Base-by-base conservation (phyloP, 1,140 invertebrate genomes). In the Drosophila sucinea region DNA sequence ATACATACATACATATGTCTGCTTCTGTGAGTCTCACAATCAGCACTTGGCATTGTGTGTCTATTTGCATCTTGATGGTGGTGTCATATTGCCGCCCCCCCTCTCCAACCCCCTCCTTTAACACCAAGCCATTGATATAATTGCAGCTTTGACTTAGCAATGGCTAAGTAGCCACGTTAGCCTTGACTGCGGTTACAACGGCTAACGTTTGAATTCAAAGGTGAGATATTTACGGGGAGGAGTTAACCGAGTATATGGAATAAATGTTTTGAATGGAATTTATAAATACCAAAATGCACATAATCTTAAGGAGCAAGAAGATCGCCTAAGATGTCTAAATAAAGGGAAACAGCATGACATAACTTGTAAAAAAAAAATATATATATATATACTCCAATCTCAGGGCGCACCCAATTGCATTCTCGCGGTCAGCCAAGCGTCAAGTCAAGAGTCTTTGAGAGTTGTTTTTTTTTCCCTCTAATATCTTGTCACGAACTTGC, bases 131-230 rank as follows among this genome's bases (percentile, higher is more conserved):
- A 51, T 51, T 25, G 44, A 51, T 51, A 27, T 51, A 51, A 51
- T 51, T 51, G 44, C 25, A 27, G 44, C 23, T 51, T 51, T 51
- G 44, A 51, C 2, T 51, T 51, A 51, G 44, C 44, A 51, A 51
- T 25, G 44, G 23, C 23, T 51, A 27, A 27, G n/a, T 47, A 51
- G 44, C 44, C 44, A 27, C 44, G 44, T 27, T 51, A 27, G 25
- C 44, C 44, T 51, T 51, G 44, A 51, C 44, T 51, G 44, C 44
- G 44, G 44, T 51, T 51, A 51, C 44, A 51, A 51, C 44, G 7
- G 23, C 44, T 51, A 8, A 8, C 4, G 23, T 1, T 25, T 17
- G 17, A 23, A 25, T 7, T 6, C 44, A 51, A 51, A 51, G 6
- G 17, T 25, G 44, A 25, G 6, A 23, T 2, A 2, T 17, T 17